Conservation (phyloP, 2,888 invertebrate genomes). For the Thumatha senex region DNA sequence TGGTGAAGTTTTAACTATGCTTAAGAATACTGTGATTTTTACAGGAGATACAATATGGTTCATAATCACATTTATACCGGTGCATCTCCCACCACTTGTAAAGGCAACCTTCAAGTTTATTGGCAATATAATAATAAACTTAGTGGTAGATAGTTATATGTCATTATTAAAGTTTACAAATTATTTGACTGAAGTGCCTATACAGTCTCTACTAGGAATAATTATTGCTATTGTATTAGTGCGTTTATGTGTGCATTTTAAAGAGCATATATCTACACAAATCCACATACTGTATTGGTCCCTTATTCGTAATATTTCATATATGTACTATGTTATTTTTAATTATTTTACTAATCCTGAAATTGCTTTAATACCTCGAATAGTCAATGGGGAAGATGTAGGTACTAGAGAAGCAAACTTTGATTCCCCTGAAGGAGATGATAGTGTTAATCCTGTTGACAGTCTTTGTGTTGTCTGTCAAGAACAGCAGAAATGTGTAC, state of each 20-base stretch:
- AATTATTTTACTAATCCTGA: slow-evolving; percentile 72
- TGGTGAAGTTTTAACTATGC: slow-evolving; percentile 52
- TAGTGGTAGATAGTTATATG: slow-evolving; percentile 58
- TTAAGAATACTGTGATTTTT: slow-evolving; percentile 59
- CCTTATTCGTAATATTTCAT: slow-evolving; percentile 60
- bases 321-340: slow-evolving; percentile 62
- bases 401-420: slow-evolving; percentile 41
- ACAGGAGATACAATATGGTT: slow-evolving; percentile 70
- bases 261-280: slow-evolving; percentile 50
- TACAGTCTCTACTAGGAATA: slow-evolving; percentile 72
- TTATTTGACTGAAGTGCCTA: slow-evolving; percentile 75
- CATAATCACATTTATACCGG: slow-evolving; percentile 67
- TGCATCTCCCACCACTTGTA: slow-evolving; percentile 64
- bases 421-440: slow-evolving; percentile 42
- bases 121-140: slow-evolving; percentile 38
- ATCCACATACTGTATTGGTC: slow-evolving; percentile 59
- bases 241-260: slow-evolving; percentile 63
- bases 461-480: slow-evolving; percentile 81
- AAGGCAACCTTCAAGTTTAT: slow-evolving; percentile 46
- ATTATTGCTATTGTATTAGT: slow-evolving; percentile 63
- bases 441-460: slow-evolving; percentile 58
- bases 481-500: slow-evolving; percentile 80
- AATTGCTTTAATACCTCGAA: slow-evolving; percentile 61
- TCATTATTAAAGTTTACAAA: slow-evolving; percentile 65
- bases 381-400: slow-evolving; percentile 57